phyloP scores from a whole-genome alignment of 2,113 vertebrate genomes.

The Tautogolabrus adspersus region DNA sequence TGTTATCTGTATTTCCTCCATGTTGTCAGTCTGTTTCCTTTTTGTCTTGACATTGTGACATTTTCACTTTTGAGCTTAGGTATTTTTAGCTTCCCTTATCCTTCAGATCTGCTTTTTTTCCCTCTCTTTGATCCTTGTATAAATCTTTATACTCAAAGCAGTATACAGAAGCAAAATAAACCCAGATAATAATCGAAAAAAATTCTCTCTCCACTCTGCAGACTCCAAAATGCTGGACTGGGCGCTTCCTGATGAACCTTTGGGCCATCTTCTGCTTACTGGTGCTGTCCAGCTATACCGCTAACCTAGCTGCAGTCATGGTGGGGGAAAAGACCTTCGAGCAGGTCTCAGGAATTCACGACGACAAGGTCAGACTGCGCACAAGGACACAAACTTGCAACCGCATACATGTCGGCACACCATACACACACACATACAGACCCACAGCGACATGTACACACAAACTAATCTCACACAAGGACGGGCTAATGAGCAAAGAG shows the following conservation, averaged over 20 bases:
- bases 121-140: background rate
- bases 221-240: constrained; percentile 96
- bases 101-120: background rate
- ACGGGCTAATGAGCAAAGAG: constrained; percentile 59
- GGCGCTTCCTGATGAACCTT: constrained; percentile 97
- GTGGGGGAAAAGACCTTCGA: constrained; percentile 97
- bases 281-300: constrained; percentile 98
- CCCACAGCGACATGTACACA: constrained; percentile 3
- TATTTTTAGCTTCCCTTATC: constrained; percentile 25
- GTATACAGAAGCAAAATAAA: background rate
- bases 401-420: constrained; percentile 12
- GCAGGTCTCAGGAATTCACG: constrained; percentile 94
- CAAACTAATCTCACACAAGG: constrained; percentile 60
- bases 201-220: constrained; percentile 30
- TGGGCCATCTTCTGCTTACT: constrained; percentile 98
- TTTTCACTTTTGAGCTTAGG: background rate
- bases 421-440: constrained; percentile 9
- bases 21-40: background rate
- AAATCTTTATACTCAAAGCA: background rate
- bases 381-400: constrained; percentile 25
- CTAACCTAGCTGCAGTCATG: constrained; percentile 97
- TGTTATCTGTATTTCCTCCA: background rate
- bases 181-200: background rate
- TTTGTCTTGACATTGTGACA: constrained; percentile 7
- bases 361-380: constrained; percentile 89